Conservation (phyloP, 2,888 invertebrate genomes). For the Xestia sexstrigata region DNA sequence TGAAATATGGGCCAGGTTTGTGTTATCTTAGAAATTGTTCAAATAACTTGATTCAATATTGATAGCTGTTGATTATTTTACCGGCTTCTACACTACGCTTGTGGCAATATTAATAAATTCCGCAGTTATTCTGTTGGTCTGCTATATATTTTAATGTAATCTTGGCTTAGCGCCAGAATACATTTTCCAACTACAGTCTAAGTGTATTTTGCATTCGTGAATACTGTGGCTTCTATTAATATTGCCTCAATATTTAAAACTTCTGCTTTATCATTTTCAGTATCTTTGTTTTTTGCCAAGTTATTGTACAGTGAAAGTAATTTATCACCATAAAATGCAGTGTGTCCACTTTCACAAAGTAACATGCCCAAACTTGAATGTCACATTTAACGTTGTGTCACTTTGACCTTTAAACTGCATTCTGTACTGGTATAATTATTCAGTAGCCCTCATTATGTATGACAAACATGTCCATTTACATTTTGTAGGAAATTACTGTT, state of each 20-base stretch:
- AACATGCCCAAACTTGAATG: slow-evolving; percentile 42
- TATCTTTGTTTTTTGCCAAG: not conserved
- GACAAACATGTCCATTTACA: slow-evolving; percentile 33
- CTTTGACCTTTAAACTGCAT: slow-evolving; percentile 58
- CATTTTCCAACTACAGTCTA: slow-evolving; percentile 39
- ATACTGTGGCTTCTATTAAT: slow-evolving; percentile 20
- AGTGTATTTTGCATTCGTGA: slow-evolving; percentile 43
- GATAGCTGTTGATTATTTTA: slow-evolving; percentile 49
- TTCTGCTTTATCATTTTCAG: not conserved
- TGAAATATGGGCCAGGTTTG: slow-evolving; percentile 63
- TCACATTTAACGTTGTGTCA: slow-evolving; percentile 35
- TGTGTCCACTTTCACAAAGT: slow-evolving; percentile 47
- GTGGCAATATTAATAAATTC: slow-evolving; percentile 54
- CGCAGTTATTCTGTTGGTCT: slow-evolving; percentile 40
- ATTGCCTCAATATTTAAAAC: slow-evolving; percentile 7
- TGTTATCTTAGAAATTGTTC: slow-evolving; percentile 47
- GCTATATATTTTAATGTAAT: slow-evolving; percentile 51
- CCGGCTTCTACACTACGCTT: slow-evolving; percentile 60
- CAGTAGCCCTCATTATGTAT: slow-evolving; percentile 37
- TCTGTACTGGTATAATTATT: slow-evolving; percentile 44
- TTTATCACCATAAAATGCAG: slow-evolving; percentile 34
- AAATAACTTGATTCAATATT: slow-evolving; percentile 59
- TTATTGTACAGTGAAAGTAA: slow-evolving; percentile 45
- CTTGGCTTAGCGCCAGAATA: slow-evolving; percentile 58
- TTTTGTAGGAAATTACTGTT: slow-evolving; percentile 14